These are phyloP conservation scores for Harpagifer antarcticus DNA, from an alignment of 2,797 vertebrate species.

Conservation along the genomic window DNA sequence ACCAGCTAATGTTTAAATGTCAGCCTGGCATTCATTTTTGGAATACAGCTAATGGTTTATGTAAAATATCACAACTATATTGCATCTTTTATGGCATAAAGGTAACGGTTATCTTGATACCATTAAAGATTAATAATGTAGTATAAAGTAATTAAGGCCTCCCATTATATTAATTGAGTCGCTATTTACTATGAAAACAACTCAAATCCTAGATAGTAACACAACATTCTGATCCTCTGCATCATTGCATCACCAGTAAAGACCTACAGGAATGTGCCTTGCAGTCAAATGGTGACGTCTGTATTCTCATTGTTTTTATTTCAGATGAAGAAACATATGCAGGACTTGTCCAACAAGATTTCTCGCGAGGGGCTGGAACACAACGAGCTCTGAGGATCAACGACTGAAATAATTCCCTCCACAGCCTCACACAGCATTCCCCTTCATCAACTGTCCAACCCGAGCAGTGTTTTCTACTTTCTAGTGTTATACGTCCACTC, in stretches of 20 bases:
- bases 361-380: constrained; percentile 90
- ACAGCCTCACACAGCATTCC: constrained; percentile 5
- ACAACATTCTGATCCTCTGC: not conserved
- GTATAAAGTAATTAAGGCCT: not conserved
- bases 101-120: no score
- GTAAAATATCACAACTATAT: not conserved
- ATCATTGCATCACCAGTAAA: not conserved
- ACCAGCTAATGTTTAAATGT: not conserved
- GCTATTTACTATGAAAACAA: not conserved
- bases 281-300: not conserved
- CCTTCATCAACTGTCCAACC: constrained; percentile 34
- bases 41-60: not conserved
- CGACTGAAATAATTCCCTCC: constrained; percentile 30
- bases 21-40: not conserved
- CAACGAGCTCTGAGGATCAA: constrained; percentile 91
- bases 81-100: no score
- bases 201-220: not conserved
- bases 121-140: not conserved
- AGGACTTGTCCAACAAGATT: constrained; percentile 93
- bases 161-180: not conserved
- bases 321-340: constrained; percentile 98
- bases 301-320: constrained; percentile 17
- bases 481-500: constrained; percentile 14
- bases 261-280: not conserved
- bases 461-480: constrained; percentile 48